These are phyloP conservation scores for Neomicropteryx cornuta DNA, from an alignment of 1,140 invertebrate genomes.

Conservation along the genomic window DNA sequence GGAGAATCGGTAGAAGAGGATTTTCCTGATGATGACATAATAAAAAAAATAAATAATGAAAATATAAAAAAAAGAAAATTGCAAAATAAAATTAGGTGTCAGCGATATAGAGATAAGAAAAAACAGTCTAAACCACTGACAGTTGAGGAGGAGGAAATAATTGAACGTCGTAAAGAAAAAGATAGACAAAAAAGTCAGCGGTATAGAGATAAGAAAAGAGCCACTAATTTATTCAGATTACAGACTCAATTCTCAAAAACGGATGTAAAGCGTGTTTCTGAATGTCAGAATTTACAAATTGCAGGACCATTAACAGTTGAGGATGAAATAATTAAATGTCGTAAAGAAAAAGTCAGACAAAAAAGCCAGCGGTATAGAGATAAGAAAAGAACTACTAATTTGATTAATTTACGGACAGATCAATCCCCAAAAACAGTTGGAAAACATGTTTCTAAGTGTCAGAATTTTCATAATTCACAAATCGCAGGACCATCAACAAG, in stretches of 20 bases:
- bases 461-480: too few relatives aligned
- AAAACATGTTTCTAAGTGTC: neutral
- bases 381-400: conserved; percentile 1
- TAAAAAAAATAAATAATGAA: conserved; percentile 1
- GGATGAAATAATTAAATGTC: conserved; percentile 2
- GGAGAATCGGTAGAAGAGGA: neutral
- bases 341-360: conserved; percentile 1
- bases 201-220: conserved; percentile 4
- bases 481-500: neutral
- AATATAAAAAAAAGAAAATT: neutral
- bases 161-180: conserved; percentile 2
- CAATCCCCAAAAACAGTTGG: conserved; percentile 3
- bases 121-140: neutral
- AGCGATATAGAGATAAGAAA: conserved; percentile 2
- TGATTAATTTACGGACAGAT: conserved; percentile 1
- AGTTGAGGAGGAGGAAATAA: conserved; percentile 2
- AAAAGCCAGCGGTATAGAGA: conserved; percentile 4
- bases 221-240: neutral
- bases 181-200: conserved; percentile 3
- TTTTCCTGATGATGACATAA: conserved; percentile 3
- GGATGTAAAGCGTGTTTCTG: conserved; percentile 1
- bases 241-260: conserved; percentile 2
- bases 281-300: neutral
- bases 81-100: conserved; percentile 3
- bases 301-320: neutral